Evolutionary conservation across 2,113 vertebrate species (phyloP), one percentile per base, ranked within the genome.

Genomic region (Rhipidura dahli): DNA sequence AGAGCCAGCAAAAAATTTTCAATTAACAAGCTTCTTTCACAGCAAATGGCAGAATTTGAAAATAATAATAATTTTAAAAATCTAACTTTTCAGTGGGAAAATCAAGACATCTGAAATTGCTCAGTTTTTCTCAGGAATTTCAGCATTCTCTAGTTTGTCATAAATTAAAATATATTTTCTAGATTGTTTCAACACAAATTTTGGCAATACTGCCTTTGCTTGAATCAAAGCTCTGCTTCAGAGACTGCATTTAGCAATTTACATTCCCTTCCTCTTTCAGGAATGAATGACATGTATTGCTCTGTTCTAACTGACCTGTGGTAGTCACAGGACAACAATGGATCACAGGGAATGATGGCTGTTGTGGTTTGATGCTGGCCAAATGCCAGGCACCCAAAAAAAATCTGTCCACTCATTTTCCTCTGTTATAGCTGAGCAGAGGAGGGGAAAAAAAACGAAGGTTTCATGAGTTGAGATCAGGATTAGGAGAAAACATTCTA

Each of bases 331-430:
- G 10, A 64, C n/a, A 75, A 9, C 12, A n/a, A 8, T 6, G 9
- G 16, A 30, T 37, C 19, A 11, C 40, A 44, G 31, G 14, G 73
- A 75, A 72, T 7, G 15, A 16, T n/a, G 12, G 4, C 56, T 59
- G 15, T 24, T 1, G 1, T 17, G 15, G n/a, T 26, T 59, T 37
- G n/a, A 37, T 23, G 12, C 57, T 59, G 23, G n/a, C 23, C 57
- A 37, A 59, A 17, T 0, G 4, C n/a, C 57, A 26, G n/a, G n/a
- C 10, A 59, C 57, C 7, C n/a, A 4, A 3, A 5, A 37, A 37
- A 37, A 59, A 17, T 39, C 4, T n/a, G 26, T 59, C 35, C n/a
- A 37, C 23, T 37, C 23, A 11, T 26, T 37, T 37, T 59, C 57
- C n/a, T 59, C n/a, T 59, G n/a, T n/a, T 37, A 37, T 12, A 26